Base-by-base conservation (phyloP, 2,888 invertebrate species). In the Elysia crispata region DNA sequence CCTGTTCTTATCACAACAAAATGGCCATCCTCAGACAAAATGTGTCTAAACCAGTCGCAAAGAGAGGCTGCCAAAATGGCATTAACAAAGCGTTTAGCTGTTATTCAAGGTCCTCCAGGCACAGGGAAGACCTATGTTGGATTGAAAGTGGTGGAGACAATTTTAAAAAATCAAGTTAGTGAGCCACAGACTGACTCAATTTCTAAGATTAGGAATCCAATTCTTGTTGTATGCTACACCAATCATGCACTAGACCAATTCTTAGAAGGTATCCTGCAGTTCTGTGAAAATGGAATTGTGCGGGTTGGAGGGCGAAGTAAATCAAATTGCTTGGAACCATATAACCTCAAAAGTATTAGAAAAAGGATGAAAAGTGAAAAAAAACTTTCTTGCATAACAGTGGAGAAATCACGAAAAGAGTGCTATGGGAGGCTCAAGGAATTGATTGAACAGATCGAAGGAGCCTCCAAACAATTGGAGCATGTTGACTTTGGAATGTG, bases 71-170 rank as follows among this genome's bases (percentile, higher is more conserved):
- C 91, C 13, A 83, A 86, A 60, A 85, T 86, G 8, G 90, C 90
- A 5, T 80, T 91, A 11, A 89, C 89, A n/a, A 87, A 88, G 73
- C 89, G 91, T 70, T 84, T 91, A 80, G 87, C 89, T 0, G 81
- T 91, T 30, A 90, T 91, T 31, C 91, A 91, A 85, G 91, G 97
- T 0, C 97, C 97, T 0, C 97, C 97, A 0, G 97, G 97, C 6
- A 96, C 96, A 0, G 97, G 97, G 0, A 97, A 97, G 93, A 96
- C 97, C 0, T 95, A 94, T 90, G 91, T 97, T 83, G 96, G 96
- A 0, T 92, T 96, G 50, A 95, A 95, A 93, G 94, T 97, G 28
- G 95, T 95, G 0, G 84, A 89, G 72, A 85, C 94, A 0, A 89
- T 97, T 33, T 90, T 96, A 1, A 91, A 93, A 79, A 96, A 95